Evolutionary conservation across 2,113 vertebrate genomes (phyloP).

Genomic region (Mesocricetus auratus): DNA sequence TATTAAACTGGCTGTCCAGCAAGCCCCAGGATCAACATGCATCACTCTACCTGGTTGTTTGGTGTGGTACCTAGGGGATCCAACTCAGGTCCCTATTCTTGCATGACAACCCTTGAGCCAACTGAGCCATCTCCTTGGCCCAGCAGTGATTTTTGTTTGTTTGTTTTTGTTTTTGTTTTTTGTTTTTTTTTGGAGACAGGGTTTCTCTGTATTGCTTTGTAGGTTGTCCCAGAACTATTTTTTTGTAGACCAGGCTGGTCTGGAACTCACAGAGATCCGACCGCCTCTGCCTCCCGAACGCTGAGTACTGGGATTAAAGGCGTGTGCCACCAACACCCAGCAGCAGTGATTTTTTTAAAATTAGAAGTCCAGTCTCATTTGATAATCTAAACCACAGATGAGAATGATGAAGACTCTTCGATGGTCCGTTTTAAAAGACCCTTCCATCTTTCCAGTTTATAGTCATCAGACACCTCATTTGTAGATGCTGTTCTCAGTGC

Average conservation of each 20-base stretch:
- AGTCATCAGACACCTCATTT: neutral
- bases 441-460: neutral
- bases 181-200: too few species aligned
- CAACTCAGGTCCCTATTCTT: neutral
- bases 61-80: neutral
- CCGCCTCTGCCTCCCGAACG: too few species aligned
- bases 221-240: too few species aligned
- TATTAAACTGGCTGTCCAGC: neutral
- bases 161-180: too few species aligned
- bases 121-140: neutral
- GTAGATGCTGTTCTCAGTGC: neutral
- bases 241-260: too few species aligned
- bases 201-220: too few species aligned
- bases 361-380: conserved; percentile 20
- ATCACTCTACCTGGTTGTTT: neutral
- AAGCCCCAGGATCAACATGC: neutral
- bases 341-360: neutral
- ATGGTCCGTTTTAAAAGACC: neutral
- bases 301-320: too few species aligned
- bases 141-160: neutral
- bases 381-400: neutral
- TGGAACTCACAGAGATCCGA: too few species aligned
- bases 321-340: too few species aligned
- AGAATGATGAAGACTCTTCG: neutral
- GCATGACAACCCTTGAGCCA: too few species aligned